Evolutionary conservation across 2,888 invertebrate genomes (phyloP), one percentile per base, ranked within the genome.

Genomic region (Caenorhabditis imperialis): DNA sequence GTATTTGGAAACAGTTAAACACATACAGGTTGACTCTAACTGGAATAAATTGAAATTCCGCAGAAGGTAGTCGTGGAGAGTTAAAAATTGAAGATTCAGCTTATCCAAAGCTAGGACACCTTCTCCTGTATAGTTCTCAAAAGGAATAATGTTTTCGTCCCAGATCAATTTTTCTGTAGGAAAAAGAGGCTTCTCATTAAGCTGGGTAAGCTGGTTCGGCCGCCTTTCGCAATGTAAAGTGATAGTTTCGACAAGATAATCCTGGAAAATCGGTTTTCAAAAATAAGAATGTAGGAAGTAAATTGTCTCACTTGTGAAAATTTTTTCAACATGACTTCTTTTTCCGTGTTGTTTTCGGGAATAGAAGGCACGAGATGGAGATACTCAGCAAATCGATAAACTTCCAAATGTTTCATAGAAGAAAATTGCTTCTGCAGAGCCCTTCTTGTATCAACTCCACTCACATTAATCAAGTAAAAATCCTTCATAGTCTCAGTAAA

Each of bases 71-170:
- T 99, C 99, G 89, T 99, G 98, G 5, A 99, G 90, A 0, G 99
- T 99, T 12, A 99, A 91, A 89, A 99, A 99, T 90, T 99, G 99
- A 6, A 99, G 91, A 90, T 99, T 99, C 3, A 99, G 90, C 89
- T 99, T 99, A 0, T 99, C 98, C 77, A 99, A 90, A 0, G 99
- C 98, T 33, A 99, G 84, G 27, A 90, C 90, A 23, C 89, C 95
- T 89, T 98, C 97, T 0, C 97, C 96, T 42, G 94, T 94, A 90
- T 94, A 98, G 88, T 96, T 96, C 86, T 98, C 96, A 0, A 95
- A 94, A 0, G 99, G 99, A 0, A 99, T 98, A 44, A 99, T 92
- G 88, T 98, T 97, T 89, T 99, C 97, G 89, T 99, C 95, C 99
- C 99, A 99, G 83, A 99, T 95, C 2, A 98, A 93, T 71, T 94